These are phyloP conservation scores for Zenarchopterus dispar DNA, from an alignment of 2,797 vertebrate species.

Conservation along the genomic window DNA sequence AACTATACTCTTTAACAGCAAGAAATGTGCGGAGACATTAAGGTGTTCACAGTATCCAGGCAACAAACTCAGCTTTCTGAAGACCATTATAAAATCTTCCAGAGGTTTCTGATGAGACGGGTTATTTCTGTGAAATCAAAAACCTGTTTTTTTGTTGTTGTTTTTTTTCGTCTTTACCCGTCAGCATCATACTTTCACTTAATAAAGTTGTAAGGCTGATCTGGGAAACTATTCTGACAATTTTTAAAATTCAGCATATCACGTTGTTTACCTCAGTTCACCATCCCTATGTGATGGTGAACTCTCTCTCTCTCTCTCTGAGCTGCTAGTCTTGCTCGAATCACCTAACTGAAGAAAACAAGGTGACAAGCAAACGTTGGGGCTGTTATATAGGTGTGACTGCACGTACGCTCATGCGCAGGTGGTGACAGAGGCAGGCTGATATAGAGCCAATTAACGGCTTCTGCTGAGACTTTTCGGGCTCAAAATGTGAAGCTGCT, in stretches of 20 bases:
- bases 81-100: too few species aligned
- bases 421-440: constrained; percentile 16
- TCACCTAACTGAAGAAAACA: constrained; percentile 18
- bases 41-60: too few species aligned
- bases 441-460: constrained; percentile 34
- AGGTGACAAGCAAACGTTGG: neutral
- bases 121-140: neutral
- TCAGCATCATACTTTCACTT: neutral
- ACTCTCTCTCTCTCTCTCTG: neutral
- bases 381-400: constrained; percentile 16
- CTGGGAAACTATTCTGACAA: neutral
- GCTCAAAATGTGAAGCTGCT: constrained; percentile 9
- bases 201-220: neutral
- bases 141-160: neutral
- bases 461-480: constrained; percentile 24
- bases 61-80: too few species aligned
- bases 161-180: too few species aligned
- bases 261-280: neutral
- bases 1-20: too few species aligned
- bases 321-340: constrained; percentile 19
- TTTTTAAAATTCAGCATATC: constrained; percentile 20
- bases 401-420: neutral
- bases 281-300: constrained; percentile 5
- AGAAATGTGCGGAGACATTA: too few species aligned
- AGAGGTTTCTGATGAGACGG: neutral